Conservation (phyloP, 2,888 invertebrate species). For the Tiphia femorata region DNA sequence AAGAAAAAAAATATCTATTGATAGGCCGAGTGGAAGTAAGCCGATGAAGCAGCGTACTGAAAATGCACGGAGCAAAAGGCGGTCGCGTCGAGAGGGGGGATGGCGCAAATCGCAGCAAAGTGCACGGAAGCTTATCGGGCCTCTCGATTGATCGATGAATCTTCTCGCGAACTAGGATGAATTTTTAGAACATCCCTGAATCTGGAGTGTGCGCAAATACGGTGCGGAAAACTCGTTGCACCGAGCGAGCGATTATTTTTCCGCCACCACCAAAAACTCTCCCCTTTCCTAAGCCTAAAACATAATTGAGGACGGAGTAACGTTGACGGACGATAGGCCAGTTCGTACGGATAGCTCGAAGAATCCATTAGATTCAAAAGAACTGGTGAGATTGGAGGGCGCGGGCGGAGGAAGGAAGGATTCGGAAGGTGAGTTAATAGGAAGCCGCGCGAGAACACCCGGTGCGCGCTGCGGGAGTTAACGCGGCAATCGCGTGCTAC, state of each 20-base stretch:
- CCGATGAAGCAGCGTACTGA: not conserved
- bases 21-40: not conserved
- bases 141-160: not conserved
- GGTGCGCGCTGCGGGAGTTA: constrained; percentile 64
- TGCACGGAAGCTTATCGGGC: not conserved
- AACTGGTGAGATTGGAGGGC: constrained; percentile 24
- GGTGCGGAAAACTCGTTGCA: too few relatives aligned
- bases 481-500: constrained; percentile 67
- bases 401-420: constrained; percentile 19
- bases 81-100: not conserved
- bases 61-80: not conserved
- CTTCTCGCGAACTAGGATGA: not conserved
- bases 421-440: constrained; percentile 57
- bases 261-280: too few relatives aligned
- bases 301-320: too few relatives aligned
- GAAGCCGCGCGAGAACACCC: constrained; percentile 63
- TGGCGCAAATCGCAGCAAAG: not conserved
- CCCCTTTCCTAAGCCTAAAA: too few relatives aligned
- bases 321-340: too few relatives aligned
- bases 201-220: too few relatives aligned
- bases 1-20: not conserved
- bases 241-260: too few relatives aligned
- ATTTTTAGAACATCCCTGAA: not conserved
- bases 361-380: too few relatives aligned
- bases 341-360: too few relatives aligned